Base-by-base conservation (phyloP, 2,113 vertebrate species). In the Platanista minor region DNA sequence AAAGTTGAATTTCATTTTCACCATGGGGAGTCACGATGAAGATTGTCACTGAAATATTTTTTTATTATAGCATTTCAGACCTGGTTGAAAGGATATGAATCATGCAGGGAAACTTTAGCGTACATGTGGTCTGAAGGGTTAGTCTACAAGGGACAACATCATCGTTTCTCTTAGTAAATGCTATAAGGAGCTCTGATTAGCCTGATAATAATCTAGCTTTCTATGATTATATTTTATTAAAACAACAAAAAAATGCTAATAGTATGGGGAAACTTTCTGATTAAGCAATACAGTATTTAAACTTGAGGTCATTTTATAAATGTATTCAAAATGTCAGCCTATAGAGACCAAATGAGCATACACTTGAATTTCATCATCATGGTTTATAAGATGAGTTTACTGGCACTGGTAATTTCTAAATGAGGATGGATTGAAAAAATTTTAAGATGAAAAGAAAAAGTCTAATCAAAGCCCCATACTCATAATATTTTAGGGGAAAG, bases 1-100 rank as follows among this genome's bases (percentile, higher is more conserved):
- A 97, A 96, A 87, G 36, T 78, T 96, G 91, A 67, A 93, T 97
- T 96, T 97, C 21, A 39, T 90, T 97, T 94, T 95, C 54, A 93
- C 52, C 81, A 86, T n/a, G 8, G 4, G 11, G 2, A 13, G 7
- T 97, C 92, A 96, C 41, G 43, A 27, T 64, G 17, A 66, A 87
- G 1, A 9, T 72, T 88, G 49, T 84, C 64, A 43, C 52, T 78
- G 52, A 93, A 74, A 41, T 62, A 59, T 54, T 75, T 67, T 39
- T 81, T 78, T 88, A 77, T 23, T 57, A 4, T 17, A 36, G 52
- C 14, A 57, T 94, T 92, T 95, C 54, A 87, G 61, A 64, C 6
- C 33, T 71, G 59, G 1, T 23, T 87, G 71, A 52, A 92, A 92
- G 52, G 36, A 54, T 21, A 57, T 69, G 39, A 85, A 75, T 46